Evolutionary conservation across 2,797 vertebrate species (phyloP).

Genomic region (Rhinoraja longicauda): DNA sequence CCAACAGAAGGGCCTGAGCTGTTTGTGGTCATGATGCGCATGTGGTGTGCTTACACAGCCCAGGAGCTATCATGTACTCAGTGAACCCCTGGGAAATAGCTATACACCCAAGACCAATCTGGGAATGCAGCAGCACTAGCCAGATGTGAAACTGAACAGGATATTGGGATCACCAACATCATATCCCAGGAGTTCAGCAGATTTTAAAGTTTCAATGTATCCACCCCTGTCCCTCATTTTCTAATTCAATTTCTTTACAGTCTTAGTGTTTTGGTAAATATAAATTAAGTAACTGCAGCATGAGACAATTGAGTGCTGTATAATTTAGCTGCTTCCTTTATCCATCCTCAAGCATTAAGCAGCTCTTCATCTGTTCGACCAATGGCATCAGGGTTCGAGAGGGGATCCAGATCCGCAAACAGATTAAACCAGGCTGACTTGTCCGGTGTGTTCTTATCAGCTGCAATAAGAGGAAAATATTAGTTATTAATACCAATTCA

Average conservation of each 20-base stretch:
- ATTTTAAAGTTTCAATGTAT: background rate
- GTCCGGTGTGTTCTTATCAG: conserved; percentile 55
- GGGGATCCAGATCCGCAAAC: conserved; percentile 71
- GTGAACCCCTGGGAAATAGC: background rate
- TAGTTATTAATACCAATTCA: background rate
- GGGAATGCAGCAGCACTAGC: background rate
- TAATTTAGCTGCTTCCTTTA: background rate
- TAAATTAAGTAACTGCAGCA: conserved; percentile 37
- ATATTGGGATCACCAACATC: background rate
- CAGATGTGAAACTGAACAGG: background rate
- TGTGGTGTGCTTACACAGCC: background rate
- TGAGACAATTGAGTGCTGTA: background rate
- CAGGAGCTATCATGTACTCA: background rate
- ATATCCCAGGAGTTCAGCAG: background rate
- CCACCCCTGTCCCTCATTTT: background rate
- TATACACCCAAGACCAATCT: background rate
- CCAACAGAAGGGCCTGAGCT: background rate
- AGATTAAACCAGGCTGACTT: conserved; percentile 71
- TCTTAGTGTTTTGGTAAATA: conserved; percentile 24
- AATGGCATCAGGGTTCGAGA: conserved; percentile 70
- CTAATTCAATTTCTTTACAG: background rate
- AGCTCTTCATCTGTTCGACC: conserved; percentile 68
- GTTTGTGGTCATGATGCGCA: background rate
- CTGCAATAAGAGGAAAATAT: conserved; percentile 42
- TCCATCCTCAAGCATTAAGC: conserved; percentile 60